Conservation (phyloP, 2,797 vertebrate genomes). For the Neostethus bicornis region DNA sequence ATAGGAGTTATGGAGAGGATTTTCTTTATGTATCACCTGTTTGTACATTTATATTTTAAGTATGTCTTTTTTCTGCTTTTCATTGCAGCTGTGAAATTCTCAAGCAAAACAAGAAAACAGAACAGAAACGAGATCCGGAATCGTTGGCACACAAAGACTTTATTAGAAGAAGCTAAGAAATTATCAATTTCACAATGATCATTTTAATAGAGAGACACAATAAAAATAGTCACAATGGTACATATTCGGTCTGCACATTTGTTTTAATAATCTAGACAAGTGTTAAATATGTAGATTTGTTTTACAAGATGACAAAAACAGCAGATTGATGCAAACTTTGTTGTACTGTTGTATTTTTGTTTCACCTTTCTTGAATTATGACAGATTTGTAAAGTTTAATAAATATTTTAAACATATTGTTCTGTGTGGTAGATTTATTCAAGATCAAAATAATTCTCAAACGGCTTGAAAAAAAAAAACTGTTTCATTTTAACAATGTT, state of each 20-base stretch:
- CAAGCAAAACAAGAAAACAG: conserved; percentile 3
- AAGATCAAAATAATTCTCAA: background rate
- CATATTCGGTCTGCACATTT: conserved; percentile 69
- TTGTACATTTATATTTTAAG: rapidly evolving
- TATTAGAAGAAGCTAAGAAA: conserved; percentile 25
- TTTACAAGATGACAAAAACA: conserved; percentile 49
- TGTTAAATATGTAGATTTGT: conserved; percentile 78
- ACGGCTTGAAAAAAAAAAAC: background rate
- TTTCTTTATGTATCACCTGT: background rate
- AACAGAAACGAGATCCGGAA: conserved; percentile 19
- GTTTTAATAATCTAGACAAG: conserved; percentile 57
- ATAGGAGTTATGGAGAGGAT: background rate
- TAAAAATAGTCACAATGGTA: conserved; percentile 62
- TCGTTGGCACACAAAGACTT: conserved; percentile 42
- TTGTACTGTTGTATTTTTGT: conserved; percentile 37
- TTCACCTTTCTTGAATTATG: conserved; percentile 43
- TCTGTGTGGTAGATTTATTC: conserved; percentile 2
- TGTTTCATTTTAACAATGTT: background rate
- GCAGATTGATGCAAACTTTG: conserved; percentile 28
- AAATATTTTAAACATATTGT: conserved; percentile 54
- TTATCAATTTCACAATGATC: conserved; percentile 41
- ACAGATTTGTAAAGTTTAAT: conserved; percentile 76
- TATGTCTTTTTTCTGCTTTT: conserved; percentile 26
- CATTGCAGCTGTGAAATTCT: conserved; percentile 63
- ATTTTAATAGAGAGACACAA: conserved; percentile 54